Conservation (phyloP, 92 coral and sea anemone genomes). For the Porites lobata region DNA sequence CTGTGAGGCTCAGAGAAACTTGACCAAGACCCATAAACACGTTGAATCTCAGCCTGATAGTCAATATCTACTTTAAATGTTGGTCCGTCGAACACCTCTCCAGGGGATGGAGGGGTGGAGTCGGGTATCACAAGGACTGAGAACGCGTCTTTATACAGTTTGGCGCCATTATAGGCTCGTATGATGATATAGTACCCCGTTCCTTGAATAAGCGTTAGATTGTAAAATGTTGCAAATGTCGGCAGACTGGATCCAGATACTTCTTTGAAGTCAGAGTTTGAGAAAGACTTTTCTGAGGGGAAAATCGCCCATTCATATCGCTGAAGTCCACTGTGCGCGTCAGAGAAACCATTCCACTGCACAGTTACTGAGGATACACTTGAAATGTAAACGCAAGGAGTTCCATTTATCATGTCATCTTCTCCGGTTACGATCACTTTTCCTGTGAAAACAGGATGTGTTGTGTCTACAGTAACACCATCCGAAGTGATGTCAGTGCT, state of each 20-base stretch:
- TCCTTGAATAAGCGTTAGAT: conserved; percentile 75
- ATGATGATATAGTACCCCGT: conserved; percentile 73
- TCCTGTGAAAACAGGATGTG: conserved; percentile 93
- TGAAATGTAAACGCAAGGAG: conserved; percentile 74
- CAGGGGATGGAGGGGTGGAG: conserved; percentile 70
- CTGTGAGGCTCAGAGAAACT: conserved; percentile 75
- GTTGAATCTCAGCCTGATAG: conserved; percentile 72
- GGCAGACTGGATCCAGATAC: conserved; percentile 79
- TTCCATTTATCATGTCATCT: conserved; percentile 64
- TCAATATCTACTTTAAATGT: conserved; percentile 67
- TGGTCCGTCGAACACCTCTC: conserved; percentile 85
- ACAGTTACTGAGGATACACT: conserved; percentile 69
- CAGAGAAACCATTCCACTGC: conserved; percentile 83
- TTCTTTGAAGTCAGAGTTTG: conserved; percentile 44
- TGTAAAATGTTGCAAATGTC: conserved; percentile 75
- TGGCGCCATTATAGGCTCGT: conserved; percentile 86
- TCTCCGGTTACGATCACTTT: conserved; percentile 71
- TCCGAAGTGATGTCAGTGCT: conserved; percentile 71
- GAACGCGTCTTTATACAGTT: conserved; percentile 75
- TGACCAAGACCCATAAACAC: conserved; percentile 84
- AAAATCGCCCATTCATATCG: conserved; percentile 86
- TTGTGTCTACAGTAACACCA: conserved; percentile 86
- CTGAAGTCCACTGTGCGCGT: conserved; percentile 88
- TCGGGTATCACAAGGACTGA: conserved; percentile 81
- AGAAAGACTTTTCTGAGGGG: conserved; percentile 29